Base-by-base conservation (phyloP, 2,797 vertebrate genomes). In the Sebastes trivittatus region DNA sequence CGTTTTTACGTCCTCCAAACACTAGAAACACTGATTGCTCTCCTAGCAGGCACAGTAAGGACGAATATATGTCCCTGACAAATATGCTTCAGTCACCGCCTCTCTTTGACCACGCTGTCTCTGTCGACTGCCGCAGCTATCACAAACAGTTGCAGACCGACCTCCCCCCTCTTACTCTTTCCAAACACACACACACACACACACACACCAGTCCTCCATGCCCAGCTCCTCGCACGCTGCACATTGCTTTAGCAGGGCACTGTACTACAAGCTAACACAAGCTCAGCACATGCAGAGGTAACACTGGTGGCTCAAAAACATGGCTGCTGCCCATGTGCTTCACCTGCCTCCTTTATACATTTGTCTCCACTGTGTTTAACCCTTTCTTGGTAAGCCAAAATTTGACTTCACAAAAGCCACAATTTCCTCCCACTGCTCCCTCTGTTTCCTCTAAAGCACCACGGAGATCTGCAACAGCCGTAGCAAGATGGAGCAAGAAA, bases 261-360 rank as follows among this genome's bases (percentile, higher is more conserved):
- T 42, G 72, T 72, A 72, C 80, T 72, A 76, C 80, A 64, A 79
- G 85, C 87, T 88, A 87, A 67, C 85, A 69, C 58, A 5, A 46
- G 82, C 85, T 84, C 69, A 72, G 72, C 29, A 49, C 30, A 65
- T 4, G 59, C 75, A 82, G 58, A 25, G 55, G 67, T 25, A 75
- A 65, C 81, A 22, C 72, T 32, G 64, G 56, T 34, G 73, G 72
- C 82, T 85, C 69, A 88, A 91, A 93, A 91, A 93, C 85, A 90
- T 93, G 93, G 87, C 86, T 71, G 87, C 86, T 71, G 73, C 87
- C 81, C 82, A 68, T 79, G 72, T 90, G 69, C 84, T 85, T 25
- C 83, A 90, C 73, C 80, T 81, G 75, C 80, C 80, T 87, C 78
- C 59, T 85, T 76, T 80, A 25, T 20, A 80, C 36, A 60, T 71